These are phyloP conservation scores for Trichomycterus rosablanca DNA, from an alignment of 2,113 vertebrate species.

Conservation along the genomic window DNA sequence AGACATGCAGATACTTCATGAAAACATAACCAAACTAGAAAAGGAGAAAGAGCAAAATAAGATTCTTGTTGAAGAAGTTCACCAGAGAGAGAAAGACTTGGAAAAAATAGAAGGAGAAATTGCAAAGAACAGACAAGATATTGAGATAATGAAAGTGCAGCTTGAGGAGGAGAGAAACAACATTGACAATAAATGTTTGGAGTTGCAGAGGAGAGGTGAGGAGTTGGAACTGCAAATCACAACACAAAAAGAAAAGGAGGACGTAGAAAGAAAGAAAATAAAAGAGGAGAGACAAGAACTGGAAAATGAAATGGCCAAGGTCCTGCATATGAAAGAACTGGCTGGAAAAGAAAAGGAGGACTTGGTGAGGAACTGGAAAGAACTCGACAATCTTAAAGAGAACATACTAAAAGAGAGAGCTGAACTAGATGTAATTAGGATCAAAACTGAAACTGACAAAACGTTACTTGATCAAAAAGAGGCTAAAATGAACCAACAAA, in stretches of 20 bases:
- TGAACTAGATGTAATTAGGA: constrained; percentile 15
- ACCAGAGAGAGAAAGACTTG: not conserved
- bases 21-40: constrained; percentile 11
- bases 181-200: not conserved
- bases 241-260: not conserved
- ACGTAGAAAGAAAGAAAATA: not conserved
- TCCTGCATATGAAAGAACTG: not conserved
- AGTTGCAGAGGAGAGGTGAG: constrained; percentile 10
- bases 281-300: constrained; percentile 21
- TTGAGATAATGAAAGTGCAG: not conserved
- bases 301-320: not conserved
- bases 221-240: constrained; percentile 13
- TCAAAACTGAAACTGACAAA: not conserved
- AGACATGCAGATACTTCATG: not conserved
- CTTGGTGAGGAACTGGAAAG: not conserved
- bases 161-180: constrained; percentile 9
- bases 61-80: constrained; percentile 24
- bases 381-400: constrained; percentile 8
- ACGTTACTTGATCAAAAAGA: not conserved
- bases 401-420: not conserved
- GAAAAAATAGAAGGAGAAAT: constrained; percentile 1
- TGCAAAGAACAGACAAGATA: constrained; percentile 7
- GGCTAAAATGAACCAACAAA: not conserved
- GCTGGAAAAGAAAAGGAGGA: constrained; percentile 3
- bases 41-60: constrained; percentile 17